phyloP scores from a whole-genome alignment of 2,113 vertebrate genomes.

The Pampusana beccarii region DNA sequence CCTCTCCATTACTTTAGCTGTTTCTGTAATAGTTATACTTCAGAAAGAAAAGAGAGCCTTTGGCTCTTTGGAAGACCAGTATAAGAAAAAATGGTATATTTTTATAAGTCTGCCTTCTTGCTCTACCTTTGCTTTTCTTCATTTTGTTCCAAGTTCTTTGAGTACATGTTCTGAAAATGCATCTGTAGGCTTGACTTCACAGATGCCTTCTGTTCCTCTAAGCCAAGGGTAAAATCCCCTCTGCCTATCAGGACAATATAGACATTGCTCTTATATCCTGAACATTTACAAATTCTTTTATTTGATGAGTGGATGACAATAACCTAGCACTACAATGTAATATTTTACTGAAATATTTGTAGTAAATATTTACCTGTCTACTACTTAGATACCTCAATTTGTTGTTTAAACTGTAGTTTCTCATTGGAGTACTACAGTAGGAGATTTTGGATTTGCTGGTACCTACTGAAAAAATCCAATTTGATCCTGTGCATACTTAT shows the following conservation, averaged over 20 bases:
- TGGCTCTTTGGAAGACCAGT: background rate
- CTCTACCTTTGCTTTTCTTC: background rate
- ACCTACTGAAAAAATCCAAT: background rate
- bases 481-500: background rate
- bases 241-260: background rate
- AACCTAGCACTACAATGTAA: background rate
- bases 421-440: background rate
- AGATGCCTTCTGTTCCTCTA: background rate
- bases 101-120: fast-evolving
- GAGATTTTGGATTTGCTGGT: background rate
- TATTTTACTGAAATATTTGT: background rate
- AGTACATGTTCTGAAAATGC: background rate
- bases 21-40: background rate
- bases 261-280: background rate
- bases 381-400: background rate
- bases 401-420: background rate
- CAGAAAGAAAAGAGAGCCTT: background rate
- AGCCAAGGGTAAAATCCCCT: background rate
- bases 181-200: background rate
- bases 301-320: background rate
- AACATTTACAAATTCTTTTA: background rate
- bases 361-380: background rate
- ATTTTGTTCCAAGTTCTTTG: background rate
- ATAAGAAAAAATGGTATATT: background rate
- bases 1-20: background rate